Base-by-base conservation (phyloP, 2,113 vertebrate species). In the Gambusia affinis region DNA sequence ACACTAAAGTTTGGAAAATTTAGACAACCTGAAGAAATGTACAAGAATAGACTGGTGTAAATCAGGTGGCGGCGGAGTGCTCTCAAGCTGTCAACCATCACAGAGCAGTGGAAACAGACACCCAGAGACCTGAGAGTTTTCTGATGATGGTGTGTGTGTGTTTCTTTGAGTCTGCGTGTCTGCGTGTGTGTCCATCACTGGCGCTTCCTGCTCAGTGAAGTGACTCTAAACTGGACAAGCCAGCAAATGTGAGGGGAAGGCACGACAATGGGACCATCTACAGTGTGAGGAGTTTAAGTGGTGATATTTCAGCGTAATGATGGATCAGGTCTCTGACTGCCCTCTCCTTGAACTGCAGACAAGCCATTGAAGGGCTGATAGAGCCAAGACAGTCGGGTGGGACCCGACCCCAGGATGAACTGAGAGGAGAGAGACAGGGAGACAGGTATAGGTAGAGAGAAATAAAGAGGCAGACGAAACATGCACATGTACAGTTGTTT, bases 21-120 rank as follows among this genome's bases (percentile, higher is more conserved):
- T 70, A 81, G 63, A 10, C 47, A 61, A 76, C 62, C 30, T 57
- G 29, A 29, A 66, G 30, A 57, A 57, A 57, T 75, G 72, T 30
- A 63, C 27, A 65, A 73, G 64, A 80, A 76, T 64, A 73, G 47
- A 47, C 51, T 17, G 75, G 81, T 89, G 81, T 75, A 85, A 81
- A 81, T 82, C 80, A 69, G 71, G 91, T 91, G 94, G 94, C 95
- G 93, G 95, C 90, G 93, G 91, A 67, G 93, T 93, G 92, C 93
- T 94, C 96, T 95, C 95, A 91, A 95, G 94, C 94, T 88, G 96
- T 98, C 97, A 97, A 97, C 97, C 97, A 83, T 95, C 92, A 95
- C 96, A 97, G 96, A 97, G 95, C 91, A 96, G 96, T 96, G 95
- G 96, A 95, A 92, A 90, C 94, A 95, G 95, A 95, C 95, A 95